Base-by-base conservation (phyloP, 2,797 vertebrate species). In the Agapornis canus region DNA sequence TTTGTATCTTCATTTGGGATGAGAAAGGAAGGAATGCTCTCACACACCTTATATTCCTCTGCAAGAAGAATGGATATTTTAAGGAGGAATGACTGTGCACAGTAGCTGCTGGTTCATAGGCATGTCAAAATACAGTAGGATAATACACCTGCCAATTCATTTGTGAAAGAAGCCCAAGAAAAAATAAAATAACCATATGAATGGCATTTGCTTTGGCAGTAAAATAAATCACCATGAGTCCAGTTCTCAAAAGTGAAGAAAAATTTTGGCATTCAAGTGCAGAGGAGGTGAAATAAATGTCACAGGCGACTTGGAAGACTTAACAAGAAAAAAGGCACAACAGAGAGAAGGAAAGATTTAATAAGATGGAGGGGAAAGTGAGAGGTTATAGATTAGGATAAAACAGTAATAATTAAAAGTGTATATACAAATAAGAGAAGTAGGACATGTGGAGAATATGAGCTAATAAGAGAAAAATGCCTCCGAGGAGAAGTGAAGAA, bases 61-160 rank as follows among this genome's bases (percentile, higher is more conserved):
- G 42, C 31, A 60, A 90, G 86, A 96, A 65, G 70, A 56, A 48
- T 61, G 64, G 43, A 21, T 37, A 95, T 95, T 73, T 73, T 90
- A 70, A 80, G 32, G 13, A 51, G 69, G 47, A 85, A 92, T 4
- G 4, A 56, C 75, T 81, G 70, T 63, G 72, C 82, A 56, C 61
- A 86, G 80, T 40, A 91, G 48, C 77, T 87, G 32, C 56, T 65
- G 73, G 25, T 83, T 90, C 68, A 43, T 23, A 72, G 69, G 57
- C 49, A 25, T 29, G n/a, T 35, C 39, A 31, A 11, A 66, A 60
- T 48, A 66, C 25, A 13, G 47, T 66, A 65, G 32, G 54, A 29
- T 56, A 80, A 63, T n/a, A 48, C 29, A 71, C 31, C 45, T 69
- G 54, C 39, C 79, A 87, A 9, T 56, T 85, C 39, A 31, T 85